Conservation (phyloP, 2,113 vertebrate genomes). For the Polyodon spathula region DNA sequence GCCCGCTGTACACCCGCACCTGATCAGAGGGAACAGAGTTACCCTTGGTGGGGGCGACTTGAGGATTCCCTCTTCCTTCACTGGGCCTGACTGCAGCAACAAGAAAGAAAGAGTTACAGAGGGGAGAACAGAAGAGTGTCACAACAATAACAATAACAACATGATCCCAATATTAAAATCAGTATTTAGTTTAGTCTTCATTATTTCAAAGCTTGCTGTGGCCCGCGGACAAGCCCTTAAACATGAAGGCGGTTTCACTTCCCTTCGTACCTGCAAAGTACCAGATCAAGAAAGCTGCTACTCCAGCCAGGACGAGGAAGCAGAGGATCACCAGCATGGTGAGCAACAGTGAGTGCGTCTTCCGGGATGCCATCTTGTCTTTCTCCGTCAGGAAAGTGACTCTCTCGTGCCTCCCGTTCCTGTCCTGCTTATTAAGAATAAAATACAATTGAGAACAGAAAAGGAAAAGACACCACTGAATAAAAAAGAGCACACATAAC, state of each 20-base stretch:
- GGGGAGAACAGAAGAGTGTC: too few relatives aligned
- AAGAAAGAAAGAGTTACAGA: background rate
- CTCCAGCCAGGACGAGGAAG: slow-evolving; percentile 37
- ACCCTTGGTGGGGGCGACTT: too few relatives aligned
- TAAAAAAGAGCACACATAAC: too few relatives aligned
- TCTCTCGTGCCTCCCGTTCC: slow-evolving; percentile 32
- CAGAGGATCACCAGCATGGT: slow-evolving; percentile 32
- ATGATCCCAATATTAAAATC: too few relatives aligned
- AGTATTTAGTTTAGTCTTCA: too few relatives aligned
- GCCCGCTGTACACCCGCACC: slow-evolving; percentile 48
- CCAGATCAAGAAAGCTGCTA: slow-evolving; percentile 52
- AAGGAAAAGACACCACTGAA: too few relatives aligned
- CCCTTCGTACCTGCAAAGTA: slow-evolving; percentile 52
- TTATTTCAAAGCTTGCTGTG: too few relatives aligned
- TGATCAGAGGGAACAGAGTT: too few relatives aligned
- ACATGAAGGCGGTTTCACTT: too few relatives aligned
- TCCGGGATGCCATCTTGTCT: slow-evolving; percentile 29
- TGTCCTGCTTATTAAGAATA: slow-evolving; percentile 24
- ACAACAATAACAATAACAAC: too few relatives aligned
- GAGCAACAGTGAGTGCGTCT: slow-evolving; percentile 29
- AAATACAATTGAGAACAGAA: background rate
- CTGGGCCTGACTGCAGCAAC: slow-evolving; percentile 35
- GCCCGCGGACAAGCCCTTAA: too few relatives aligned
- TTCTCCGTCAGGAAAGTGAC: slow-evolving; percentile 40
- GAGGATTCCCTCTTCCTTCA: too few relatives aligned